A percentile compares a stretch with the other conserved stretches of the same genome.
phyloP scores from a whole-genome alignment of 2,888 invertebrate genomes.

The Liopterus haemorrhoidalis region DNA sequence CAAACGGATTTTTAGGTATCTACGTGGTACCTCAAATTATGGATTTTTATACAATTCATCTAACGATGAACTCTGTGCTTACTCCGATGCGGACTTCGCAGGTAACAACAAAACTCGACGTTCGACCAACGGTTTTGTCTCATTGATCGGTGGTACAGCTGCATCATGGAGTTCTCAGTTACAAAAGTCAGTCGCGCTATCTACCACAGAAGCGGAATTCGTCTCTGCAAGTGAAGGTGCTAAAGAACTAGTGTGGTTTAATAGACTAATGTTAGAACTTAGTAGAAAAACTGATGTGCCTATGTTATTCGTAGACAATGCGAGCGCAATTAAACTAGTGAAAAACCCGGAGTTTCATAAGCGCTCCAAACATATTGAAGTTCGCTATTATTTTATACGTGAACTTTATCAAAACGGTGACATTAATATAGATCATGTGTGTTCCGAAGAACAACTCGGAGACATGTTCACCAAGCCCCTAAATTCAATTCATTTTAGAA shows the following conservation, averaged over 20 bases:
- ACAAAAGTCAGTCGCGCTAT: conserved; percentile 29
- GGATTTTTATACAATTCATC: too few relatives aligned
- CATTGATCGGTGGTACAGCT: conserved; percentile 13
- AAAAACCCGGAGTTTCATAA: conserved; percentile 31
- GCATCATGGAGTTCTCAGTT: conserved; percentile 12
- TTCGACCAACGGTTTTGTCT: conserved; percentile 23
- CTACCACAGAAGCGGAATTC: conserved; percentile 35
- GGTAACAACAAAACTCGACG: conserved; percentile 21
- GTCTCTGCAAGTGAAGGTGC: conserved; percentile 33
- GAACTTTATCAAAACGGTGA: conserved; percentile 29
- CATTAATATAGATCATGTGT: conserved; percentile 29
- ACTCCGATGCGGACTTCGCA: conserved; percentile 25
- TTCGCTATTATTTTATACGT: conserved; percentile 27
- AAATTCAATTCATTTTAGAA: conserved; percentile 6
- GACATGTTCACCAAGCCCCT: conserved; percentile 10
- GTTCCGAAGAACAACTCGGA: conserved; percentile 7
- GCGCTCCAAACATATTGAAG: conserved; percentile 29
- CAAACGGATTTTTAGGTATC: conserved; percentile 23
- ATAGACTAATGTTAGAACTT: conserved; percentile 21
- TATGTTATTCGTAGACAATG: conserved; percentile 26
- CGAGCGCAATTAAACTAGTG: conserved; percentile 28
- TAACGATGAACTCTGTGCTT: conserved; percentile 16
- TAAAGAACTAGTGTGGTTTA: conserved; percentile 27
- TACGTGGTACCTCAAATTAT: conserved; percentile 20
- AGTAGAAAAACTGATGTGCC: conserved; percentile 10